These are phyloP conservation scores for Coelopa frigida DNA, from an alignment of 1,140 invertebrate species.

Conservation along the genomic window DNA sequence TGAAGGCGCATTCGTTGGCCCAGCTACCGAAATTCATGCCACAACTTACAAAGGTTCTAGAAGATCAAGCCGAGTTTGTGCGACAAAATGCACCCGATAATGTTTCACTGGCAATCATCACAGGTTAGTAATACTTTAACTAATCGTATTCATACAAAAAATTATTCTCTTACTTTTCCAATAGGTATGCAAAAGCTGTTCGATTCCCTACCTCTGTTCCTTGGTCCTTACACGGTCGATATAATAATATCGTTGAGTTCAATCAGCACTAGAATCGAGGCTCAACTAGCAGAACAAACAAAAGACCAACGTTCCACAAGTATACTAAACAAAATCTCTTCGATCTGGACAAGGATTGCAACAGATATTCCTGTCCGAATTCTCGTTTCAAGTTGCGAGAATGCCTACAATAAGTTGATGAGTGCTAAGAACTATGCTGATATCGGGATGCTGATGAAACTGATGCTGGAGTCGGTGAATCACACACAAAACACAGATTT, in stretches of 20 bases:
- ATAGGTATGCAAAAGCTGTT: constrained; percentile 67
- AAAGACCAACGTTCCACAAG: constrained; percentile 49
- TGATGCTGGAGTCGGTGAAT: constrained; percentile 63
- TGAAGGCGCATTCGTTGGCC: constrained; percentile 66
- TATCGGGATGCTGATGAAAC: constrained; percentile 62
- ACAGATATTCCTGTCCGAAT: constrained; percentile 62
- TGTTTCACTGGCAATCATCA: constrained; percentile 58
- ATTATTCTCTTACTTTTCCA: background rate
- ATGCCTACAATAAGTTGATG: constrained; percentile 58
- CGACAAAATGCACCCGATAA: constrained; percentile 45
- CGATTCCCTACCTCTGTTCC: constrained; percentile 68
- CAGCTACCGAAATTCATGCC: constrained; percentile 73
- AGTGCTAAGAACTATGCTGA: constrained; percentile 53
- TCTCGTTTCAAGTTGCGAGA: constrained; percentile 65
- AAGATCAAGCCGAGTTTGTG: constrained; percentile 47
- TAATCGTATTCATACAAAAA: background rate
- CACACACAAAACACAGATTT: constrained; percentile 56
- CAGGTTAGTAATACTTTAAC: constrained; percentile 41
- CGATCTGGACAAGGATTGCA: constrained; percentile 61
- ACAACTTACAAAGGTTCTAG: constrained; percentile 58
- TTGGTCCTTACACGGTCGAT: constrained; percentile 75
- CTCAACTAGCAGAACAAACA: constrained; percentile 21
- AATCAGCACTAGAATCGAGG: constrained; percentile 42
- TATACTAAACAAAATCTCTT: constrained; percentile 52
- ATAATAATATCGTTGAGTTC: constrained; percentile 60